These are phyloP conservation scores for Geodia barretti DNA, from an alignment of 37 sponge, comb jelly and placozoan genomes.

Conservation along the genomic window DNA sequence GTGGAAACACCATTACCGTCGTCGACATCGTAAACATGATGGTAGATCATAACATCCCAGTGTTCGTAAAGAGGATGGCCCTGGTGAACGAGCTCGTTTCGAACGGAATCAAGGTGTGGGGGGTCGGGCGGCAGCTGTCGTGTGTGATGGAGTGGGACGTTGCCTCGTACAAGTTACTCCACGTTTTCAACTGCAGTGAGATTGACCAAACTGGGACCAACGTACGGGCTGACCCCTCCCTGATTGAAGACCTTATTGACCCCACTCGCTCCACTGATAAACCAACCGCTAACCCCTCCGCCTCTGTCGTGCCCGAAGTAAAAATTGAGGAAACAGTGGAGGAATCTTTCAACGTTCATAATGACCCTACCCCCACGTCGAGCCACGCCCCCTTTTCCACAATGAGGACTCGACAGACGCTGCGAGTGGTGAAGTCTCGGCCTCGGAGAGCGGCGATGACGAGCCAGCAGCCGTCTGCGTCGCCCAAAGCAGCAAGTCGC, in stretches of 20 bases:
- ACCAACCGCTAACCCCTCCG: neutral
- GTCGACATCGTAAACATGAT: constrained; percentile 65
- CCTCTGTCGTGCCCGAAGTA: neutral
- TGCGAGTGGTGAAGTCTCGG: constrained; percentile 19
- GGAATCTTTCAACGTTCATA: constrained; percentile 26
- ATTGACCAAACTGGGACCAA: constrained; percentile 70
- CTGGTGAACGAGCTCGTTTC: constrained; percentile 81
- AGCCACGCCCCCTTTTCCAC: constrained; percentile 35
- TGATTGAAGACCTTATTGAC: constrained; percentile 42
- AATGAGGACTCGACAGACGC: constrained; percentile 35
- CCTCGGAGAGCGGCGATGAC: constrained; percentile 11
- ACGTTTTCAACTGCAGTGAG: constrained; percentile 69
- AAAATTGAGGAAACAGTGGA: neutral
- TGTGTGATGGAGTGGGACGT: constrained; percentile 86
- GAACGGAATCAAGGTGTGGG: constrained; percentile 73
- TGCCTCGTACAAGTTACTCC: constrained; percentile 35
- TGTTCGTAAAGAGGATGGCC: constrained; percentile 63
- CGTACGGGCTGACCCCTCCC: constrained; percentile 36
- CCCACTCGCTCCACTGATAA: constrained; percentile 1
- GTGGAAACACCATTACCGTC: constrained; percentile 74
- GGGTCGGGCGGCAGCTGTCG: constrained; percentile 77
- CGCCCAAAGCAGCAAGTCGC: neutral
- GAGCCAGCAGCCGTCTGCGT: neutral
- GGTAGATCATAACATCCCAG: constrained; percentile 47
- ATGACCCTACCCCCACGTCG: constrained; percentile 18